These are phyloP conservation scores for Catostylus mosaicus DNA, from an alignment of 30 jellyfish, hydroid and myxozoan genomes.

Conservation along the genomic window DNA sequence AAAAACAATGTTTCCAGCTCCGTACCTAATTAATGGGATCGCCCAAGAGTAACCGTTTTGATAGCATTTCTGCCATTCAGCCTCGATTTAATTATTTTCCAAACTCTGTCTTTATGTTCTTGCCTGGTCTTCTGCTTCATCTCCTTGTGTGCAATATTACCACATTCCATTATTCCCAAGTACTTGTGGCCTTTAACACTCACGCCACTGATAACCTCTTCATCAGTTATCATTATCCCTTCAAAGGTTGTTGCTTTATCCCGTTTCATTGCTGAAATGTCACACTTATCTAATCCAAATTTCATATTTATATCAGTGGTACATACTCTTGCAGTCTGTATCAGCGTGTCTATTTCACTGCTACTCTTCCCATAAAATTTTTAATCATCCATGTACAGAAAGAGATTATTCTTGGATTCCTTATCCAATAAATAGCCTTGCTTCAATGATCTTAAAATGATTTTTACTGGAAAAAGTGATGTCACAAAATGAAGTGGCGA, in stretches of 20 bases:
- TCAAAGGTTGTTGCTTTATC: conserved; percentile 13
- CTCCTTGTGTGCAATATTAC: too few species aligned
- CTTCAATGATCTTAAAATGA: neutral
- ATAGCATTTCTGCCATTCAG: conserved; percentile 17
- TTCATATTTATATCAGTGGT: conserved; percentile 21
- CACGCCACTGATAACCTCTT: too few species aligned
- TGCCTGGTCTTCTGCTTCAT: too few species aligned
- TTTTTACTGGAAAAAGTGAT: neutral
- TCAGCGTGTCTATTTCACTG: conserved; percentile 10
- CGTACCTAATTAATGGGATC: neutral
- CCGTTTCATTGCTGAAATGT: conserved; percentile 6
- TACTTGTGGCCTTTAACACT: conserved; percentile 47
- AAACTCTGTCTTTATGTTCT: too few species aligned
- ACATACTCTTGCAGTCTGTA: neutral
- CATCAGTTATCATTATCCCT: too few species aligned
- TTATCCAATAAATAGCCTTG: neutral
- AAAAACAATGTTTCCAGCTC: neutral
- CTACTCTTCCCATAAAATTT: conserved; percentile 11
- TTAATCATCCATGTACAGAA: conserved; percentile 34
- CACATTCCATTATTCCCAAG: conserved; percentile 22
- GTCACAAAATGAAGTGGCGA: neutral
- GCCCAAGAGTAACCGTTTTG: conserved; percentile 19
- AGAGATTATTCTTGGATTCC: neutral
- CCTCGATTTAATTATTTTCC: too few species aligned
- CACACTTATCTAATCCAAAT: conserved; percentile 25